These are phyloP conservation scores for Slavum lentiscoides DNA, from an alignment of 2,888 invertebrate species.

Conservation along the genomic window DNA sequence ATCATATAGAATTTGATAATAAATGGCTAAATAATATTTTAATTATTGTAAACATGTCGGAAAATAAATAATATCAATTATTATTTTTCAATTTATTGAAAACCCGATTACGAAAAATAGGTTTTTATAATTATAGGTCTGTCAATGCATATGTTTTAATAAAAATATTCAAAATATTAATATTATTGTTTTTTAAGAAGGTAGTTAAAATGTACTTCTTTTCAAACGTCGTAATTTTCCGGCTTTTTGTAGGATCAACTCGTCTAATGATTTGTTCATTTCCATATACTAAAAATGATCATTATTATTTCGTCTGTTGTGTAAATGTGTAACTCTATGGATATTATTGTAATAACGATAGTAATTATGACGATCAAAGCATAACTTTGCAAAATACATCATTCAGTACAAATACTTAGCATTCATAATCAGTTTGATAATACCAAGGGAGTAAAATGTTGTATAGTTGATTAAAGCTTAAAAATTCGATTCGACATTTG, in stretches of 20 bases:
- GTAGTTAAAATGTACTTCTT: slow-evolving; percentile 5
- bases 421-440: no score
- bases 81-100: no score
- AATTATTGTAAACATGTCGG: background rate
- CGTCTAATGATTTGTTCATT: slow-evolving; percentile 14
- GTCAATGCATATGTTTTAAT: no score
- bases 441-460: no score
- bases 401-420: no score
- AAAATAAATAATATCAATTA: background rate
- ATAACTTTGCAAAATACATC: background rate
- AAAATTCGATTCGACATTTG: no score
- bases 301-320: background rate
- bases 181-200: no score
- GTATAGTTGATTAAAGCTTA: no score
- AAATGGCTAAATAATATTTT: background rate
- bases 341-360: background rate
- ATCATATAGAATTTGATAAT: background rate
- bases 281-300: slow-evolving; percentile 9
- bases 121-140: no score
- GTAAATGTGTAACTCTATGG: background rate
- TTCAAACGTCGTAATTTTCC: background rate
- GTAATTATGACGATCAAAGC: background rate
- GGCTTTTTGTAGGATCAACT: background rate
- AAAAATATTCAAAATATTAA: no score
- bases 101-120: no score